These are phyloP conservation scores for Brienomyrus longianalis DNA, from an alignment of 2,113 vertebrate genomes.

Conservation along the genomic window DNA sequence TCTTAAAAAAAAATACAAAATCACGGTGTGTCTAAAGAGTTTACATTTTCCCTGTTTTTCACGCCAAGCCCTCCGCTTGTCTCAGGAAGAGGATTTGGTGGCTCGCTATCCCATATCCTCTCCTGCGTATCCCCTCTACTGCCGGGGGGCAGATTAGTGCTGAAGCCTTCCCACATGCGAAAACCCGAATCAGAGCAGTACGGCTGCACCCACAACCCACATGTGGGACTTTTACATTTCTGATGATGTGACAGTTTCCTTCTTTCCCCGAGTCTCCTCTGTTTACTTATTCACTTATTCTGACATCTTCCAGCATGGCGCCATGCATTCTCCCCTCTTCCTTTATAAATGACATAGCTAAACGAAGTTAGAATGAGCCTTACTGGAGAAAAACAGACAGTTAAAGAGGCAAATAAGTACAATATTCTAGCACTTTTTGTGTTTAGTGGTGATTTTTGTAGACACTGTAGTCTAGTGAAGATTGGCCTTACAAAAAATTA, in stretches of 20 bases:
- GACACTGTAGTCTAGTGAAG: background rate
- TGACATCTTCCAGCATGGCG: slow-evolving; percentile 53
- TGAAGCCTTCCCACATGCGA: slow-evolving; percentile 29
- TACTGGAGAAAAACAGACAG: background rate
- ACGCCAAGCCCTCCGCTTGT: slow-evolving; percentile 68
- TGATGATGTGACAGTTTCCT: slow-evolving; percentile 28
- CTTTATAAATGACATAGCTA: slow-evolving; percentile 43
- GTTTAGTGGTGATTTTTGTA: background rate
- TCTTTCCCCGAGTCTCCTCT: slow-evolving; percentile 17
- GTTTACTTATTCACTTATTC: slow-evolving; percentile 33
- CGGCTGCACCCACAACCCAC: slow-evolving; percentile 17
- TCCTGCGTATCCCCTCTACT: slow-evolving; percentile 16
- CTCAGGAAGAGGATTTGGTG: slow-evolving; percentile 70
- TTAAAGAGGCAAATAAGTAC: background rate
- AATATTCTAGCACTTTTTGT: background rate
- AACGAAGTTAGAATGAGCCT: background rate
- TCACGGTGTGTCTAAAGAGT: slow-evolving; percentile 28
- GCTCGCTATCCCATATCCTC: slow-evolving; percentile 61
- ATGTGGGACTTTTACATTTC: slow-evolving; percentile 17
- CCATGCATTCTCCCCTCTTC: slow-evolving; percentile 50
- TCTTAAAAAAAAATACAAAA: background rate
- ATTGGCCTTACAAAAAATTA: background rate
- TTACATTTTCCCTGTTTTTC: slow-evolving; percentile 57
- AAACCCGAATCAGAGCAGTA: slow-evolving; percentile 19
- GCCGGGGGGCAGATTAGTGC: slow-evolving; percentile 37